Evolutionary conservation across 2,797 vertebrate genomes (phyloP).

Genomic region (Brachyalestes nurse): DNA sequence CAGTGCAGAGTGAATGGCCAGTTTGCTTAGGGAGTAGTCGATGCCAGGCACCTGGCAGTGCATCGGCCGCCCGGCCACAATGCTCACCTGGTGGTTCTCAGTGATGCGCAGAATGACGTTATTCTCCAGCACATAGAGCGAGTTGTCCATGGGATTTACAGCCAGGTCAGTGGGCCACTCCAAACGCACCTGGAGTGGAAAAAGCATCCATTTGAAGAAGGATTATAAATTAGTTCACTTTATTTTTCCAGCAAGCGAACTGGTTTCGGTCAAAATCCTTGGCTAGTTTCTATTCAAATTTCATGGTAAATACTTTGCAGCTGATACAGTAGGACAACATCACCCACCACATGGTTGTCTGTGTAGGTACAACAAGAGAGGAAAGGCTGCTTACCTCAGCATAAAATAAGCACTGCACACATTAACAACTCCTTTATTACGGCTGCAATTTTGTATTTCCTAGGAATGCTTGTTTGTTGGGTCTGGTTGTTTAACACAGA

Average conservation of each 20-base stretch:
- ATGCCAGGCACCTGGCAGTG: slow-evolving; percentile 98
- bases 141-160: slow-evolving; percentile 99
- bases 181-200: slow-evolving; percentile 87
- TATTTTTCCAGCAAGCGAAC: no score
- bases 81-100: slow-evolving; percentile 98
- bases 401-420: no score
- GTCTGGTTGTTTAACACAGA: background rate
- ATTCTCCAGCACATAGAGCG: slow-evolving; percentile 97
- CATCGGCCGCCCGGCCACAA: slow-evolving; percentile 97
- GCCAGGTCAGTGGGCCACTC: slow-evolving; percentile 99
- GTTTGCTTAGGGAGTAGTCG: slow-evolving; percentile 97
- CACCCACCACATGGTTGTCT: no score
- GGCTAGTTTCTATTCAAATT: no score
- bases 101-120: slow-evolving; percentile 98
- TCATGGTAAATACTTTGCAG: no score
- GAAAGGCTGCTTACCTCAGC: no score
- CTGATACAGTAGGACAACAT: no score
- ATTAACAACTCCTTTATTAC: no score
- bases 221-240: background rate
- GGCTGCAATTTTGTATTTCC: background rate
- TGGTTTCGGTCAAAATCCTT: no score
- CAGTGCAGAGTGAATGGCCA: slow-evolving; percentile 94
- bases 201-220: background rate
- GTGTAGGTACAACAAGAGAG: no score
- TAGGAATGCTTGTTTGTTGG: background rate